Conservation (phyloP, 2,797 vertebrate genomes). For the Scyliorhinus canicula region DNA sequence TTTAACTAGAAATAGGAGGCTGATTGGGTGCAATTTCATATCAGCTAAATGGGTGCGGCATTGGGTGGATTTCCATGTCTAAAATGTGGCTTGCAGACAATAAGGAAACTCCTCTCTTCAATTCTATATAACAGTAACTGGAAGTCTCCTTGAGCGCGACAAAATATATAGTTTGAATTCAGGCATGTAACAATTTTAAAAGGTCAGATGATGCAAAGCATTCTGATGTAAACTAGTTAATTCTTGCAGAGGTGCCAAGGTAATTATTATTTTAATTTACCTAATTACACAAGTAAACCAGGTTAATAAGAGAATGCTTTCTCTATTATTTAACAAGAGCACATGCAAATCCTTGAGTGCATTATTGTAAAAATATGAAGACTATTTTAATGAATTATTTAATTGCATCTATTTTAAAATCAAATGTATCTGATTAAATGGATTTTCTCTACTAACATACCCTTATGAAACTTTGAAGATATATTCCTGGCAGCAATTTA, state of each 20-base stretch:
- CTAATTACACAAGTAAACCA: not conserved
- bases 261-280: constrained; percentile 19
- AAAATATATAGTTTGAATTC: not conserved
- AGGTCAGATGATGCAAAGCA: not conserved
- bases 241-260: not conserved
- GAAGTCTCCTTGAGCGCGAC: not conserved
- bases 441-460: not conserved
- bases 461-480: not conserved
- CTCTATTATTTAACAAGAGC: not conserved
- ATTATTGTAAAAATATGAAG: not conserved
- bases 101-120: not conserved
- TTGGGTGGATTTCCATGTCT: not conserved
- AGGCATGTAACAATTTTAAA: not conserved
- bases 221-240: not conserved
- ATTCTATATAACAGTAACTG: not conserved
- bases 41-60: not conserved
- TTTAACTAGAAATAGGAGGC: not conserved
- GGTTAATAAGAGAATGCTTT: not conserved
- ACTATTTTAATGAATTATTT: not conserved
- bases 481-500: not conserved
- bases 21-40: not conserved
- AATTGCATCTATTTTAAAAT: not conserved
- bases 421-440: not conserved
- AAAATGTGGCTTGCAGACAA: not conserved
- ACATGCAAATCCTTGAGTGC: not conserved